phyloP scores from a whole-genome alignment of 2,888 invertebrate species.

The Macrophya alboannulata region DNA sequence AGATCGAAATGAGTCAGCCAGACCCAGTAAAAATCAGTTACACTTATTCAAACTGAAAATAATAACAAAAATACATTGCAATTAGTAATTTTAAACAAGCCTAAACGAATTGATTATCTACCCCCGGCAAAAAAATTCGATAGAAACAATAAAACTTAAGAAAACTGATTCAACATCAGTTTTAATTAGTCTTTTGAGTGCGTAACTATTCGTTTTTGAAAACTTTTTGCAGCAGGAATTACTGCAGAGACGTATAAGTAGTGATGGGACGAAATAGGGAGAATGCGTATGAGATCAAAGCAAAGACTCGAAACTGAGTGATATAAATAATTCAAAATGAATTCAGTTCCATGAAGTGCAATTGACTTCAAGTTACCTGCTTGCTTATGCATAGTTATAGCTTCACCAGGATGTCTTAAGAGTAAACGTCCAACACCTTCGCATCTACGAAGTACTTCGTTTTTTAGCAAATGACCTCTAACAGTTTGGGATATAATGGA shows the following conservation, averaged over 20 bases:
- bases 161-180: background rate
- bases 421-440: slow-evolving; percentile 93
- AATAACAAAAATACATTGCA: too few species aligned
- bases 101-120: background rate
- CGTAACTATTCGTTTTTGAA: background rate
- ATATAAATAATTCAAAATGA: background rate
- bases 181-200: background rate
- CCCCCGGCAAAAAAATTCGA: too few species aligned
- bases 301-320: background rate
- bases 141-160: background rate
- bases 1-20: background rate
- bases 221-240: background rate
- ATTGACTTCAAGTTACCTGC: slow-evolving; percentile 42
- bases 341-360: background rate
- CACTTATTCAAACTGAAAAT: too few species aligned
- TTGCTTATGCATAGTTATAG: slow-evolving; percentile 87
- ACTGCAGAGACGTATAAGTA: background rate
- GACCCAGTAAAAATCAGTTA: background rate
- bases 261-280: background rate
- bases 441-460: slow-evolving; percentile 85
- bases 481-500: slow-evolving; percentile 81
- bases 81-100: background rate
- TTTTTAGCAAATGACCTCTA: slow-evolving; percentile 79
- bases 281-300: background rate
- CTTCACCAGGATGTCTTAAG: slow-evolving; percentile 90